A percentile compares a stretch with the other conserved stretches of the same genome.
phyloP scores from a whole-genome alignment of 2,888 invertebrate genomes.

The Cataglyphis altisquamis region DNA sequence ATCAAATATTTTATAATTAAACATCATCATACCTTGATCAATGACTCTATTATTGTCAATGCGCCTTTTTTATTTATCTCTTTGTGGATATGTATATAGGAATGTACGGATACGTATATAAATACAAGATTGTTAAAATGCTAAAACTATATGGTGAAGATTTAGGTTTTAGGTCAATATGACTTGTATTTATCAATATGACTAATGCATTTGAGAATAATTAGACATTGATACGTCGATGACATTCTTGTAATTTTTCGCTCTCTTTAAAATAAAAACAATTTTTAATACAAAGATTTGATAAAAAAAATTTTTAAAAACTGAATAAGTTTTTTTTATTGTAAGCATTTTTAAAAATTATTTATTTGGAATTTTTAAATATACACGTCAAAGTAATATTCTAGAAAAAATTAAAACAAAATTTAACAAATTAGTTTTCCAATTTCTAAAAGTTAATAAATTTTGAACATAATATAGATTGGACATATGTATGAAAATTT shows the following conservation, averaged over 20 bases:
- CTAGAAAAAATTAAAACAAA: neutral
- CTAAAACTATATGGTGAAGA: constrained; percentile 36
- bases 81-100: constrained; percentile 30
- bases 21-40: constrained; percentile 40
- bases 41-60: constrained; percentile 12
- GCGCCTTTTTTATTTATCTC: neutral
- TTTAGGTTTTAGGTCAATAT: constrained; percentile 44
- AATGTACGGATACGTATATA: neutral
- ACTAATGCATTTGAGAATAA: constrained; percentile 4
- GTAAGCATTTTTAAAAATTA: neutral
- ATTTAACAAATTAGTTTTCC: neutral
- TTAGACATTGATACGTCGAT: constrained; percentile 8
- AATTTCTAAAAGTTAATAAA: neutral
- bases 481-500: neutral
- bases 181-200: neutral
- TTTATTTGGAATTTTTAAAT: neutral
- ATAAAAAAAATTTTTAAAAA: neutral
- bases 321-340: neutral
- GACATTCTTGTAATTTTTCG: neutral
- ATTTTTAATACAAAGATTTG: neutral
- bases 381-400: neutral
- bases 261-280: neutral
- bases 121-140: constrained; percentile 11
- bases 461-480: neutral
- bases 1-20: constrained; percentile 28